Evolutionary conservation across 2,888 invertebrate genomes (phyloP), one percentile per base, ranked within the genome.

Genomic region (Syrphus vitripennis): DNA sequence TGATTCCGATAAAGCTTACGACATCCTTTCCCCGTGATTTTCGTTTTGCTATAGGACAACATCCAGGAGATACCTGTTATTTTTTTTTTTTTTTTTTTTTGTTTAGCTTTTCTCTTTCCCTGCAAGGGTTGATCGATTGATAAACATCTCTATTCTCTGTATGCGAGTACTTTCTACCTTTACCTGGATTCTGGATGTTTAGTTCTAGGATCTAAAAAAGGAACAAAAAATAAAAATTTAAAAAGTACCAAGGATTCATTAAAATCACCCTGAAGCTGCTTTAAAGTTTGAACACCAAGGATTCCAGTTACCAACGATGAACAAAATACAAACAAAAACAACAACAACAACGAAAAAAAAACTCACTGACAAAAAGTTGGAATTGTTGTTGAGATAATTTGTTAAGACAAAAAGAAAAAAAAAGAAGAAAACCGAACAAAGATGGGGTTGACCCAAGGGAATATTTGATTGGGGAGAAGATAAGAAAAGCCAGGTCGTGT

Each of bases 371-470:
- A 72, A 80, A n/a, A 80, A 84, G 80, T 84, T 76, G 71, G 61
- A 84, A 80, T 76, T 80, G 80, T 84, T 84, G 75, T 84, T 80
- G 55, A 80, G 76, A 80, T 84, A 84, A 84, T 84, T 84, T 80
- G 84, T 76, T 57, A 57, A 57, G 31, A 57, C 31, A 31, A 19
- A 40, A 78, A 24, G 24, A 48, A 48, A 37, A 34, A 53, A 26
- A 21, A 42, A 40, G 24, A 42, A 63, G 24, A 19, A 53, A 42
- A 21, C 26, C 34, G 57, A 80, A 75, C 75, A 84, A 67, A 80
- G 84, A 84, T 84, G 84, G 76, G 84, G 80, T 84, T 84, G 84
- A 84, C 84, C 83, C 84, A 55, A 67, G 84, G 84, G 80, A 76
- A 76, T 84, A 80, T 84, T 84, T 84, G 84, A 84, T 84, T 84